Conservation (phyloP, 2,113 vertebrate species). For the Colius striatus region DNA sequence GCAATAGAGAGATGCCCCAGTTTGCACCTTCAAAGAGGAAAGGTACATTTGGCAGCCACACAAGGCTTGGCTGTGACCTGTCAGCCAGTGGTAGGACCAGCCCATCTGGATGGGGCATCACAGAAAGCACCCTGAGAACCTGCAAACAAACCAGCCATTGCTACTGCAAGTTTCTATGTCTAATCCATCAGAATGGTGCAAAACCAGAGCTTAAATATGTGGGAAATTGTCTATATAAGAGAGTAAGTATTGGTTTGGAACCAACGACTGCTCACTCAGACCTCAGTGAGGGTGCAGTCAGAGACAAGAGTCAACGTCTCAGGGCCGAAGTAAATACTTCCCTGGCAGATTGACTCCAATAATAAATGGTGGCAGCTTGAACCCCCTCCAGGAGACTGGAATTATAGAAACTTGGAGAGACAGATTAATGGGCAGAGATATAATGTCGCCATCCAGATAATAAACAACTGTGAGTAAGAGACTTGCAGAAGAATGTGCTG, state of each 20-base stretch:
- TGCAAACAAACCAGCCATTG: background rate
- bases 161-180: background rate
- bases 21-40: background rate
- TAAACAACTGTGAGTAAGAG: background rate
- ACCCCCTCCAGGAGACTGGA: background rate
- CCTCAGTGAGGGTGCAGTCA: background rate
- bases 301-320: background rate
- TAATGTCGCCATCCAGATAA: background rate
- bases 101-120: background rate
- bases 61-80: fast-evolving
- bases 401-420: background rate
- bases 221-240: background rate
- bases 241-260: background rate
- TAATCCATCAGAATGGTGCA: background rate
- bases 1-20: background rate
- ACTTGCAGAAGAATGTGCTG: background rate
- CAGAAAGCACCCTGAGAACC: background rate
- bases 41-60: background rate
- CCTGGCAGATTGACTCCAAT: conserved; percentile 18
- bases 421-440: conserved; percentile 15
- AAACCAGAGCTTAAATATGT: background rate
- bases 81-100: background rate
- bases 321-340: background rate
- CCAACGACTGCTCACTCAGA: background rate
- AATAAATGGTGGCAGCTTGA: conserved; percentile 40